phyloP scores from a whole-genome alignment of 2,797 vertebrate genomes.

The Antennarius maculatus region DNA sequence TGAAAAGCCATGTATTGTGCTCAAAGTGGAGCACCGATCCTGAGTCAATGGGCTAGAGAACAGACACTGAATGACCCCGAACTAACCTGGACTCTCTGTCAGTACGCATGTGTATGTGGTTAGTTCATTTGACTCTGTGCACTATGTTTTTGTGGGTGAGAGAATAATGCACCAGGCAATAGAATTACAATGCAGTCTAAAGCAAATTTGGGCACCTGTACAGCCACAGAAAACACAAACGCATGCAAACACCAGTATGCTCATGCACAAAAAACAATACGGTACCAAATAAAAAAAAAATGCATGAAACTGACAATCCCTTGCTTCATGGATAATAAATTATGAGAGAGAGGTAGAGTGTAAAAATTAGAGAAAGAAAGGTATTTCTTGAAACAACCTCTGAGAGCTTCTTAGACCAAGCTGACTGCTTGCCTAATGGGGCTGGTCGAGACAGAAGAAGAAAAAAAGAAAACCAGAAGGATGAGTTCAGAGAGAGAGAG shows the following conservation, averaged over 20 bases:
- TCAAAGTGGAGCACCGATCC: slow-evolving; percentile 68
- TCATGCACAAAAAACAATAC: slow-evolving; percentile 16
- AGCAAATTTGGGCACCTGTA: slow-evolving; percentile 34
- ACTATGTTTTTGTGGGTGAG: slow-evolving; percentile 20
- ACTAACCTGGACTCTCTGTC: slow-evolving; percentile 54
- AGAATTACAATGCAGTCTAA: slow-evolving; percentile 15
- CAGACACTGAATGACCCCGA: slow-evolving; percentile 63
- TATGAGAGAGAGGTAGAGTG: slow-evolving; percentile 20
- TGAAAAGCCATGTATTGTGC: slow-evolving; percentile 73
- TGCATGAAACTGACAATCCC: slow-evolving; percentile 23
- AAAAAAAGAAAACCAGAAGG: slow-evolving; percentile 60
- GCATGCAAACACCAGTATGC: slow-evolving; percentile 9
- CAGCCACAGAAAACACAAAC: slow-evolving; percentile 14
- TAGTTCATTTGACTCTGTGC: slow-evolving; percentile 26
- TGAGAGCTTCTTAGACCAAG: slow-evolving; percentile 35
- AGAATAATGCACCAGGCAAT: slow-evolving; percentile 12
- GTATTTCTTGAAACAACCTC: slow-evolving; percentile 52
- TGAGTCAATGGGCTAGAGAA: slow-evolving; percentile 72
- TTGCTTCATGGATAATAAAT: slow-evolving; percentile 26
- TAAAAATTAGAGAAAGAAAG: slow-evolving; percentile 43
- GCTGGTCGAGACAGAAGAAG: slow-evolving; percentile 16
- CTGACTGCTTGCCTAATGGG: slow-evolving; percentile 53
- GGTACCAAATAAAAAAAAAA: not conserved
- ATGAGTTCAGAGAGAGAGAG: slow-evolving; percentile 40
- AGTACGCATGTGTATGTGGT: slow-evolving; percentile 9